Percentiles rank a stretch among this genome's conserved stretches.
These are phyloP conservation scores for Herminia tarsipennalis DNA, from an alignment of 2,888 invertebrate species.

Conservation along the genomic window DNA sequence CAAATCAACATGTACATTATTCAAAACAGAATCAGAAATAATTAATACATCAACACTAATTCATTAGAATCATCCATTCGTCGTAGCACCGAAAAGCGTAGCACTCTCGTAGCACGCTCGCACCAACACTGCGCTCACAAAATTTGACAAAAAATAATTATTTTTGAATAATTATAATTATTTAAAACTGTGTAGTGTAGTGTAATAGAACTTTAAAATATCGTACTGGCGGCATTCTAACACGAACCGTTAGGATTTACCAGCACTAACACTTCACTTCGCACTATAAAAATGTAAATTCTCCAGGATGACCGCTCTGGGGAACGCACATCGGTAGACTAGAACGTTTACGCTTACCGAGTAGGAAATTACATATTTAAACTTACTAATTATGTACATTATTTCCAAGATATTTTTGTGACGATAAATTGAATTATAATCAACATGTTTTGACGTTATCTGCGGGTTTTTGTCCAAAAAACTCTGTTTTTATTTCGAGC, in stretches of 20 bases:
- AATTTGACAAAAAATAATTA: conserved; percentile 17
- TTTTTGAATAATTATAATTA: conserved; percentile 23
- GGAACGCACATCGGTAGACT: conserved; percentile 67
- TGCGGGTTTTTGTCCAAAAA: conserved; percentile 16
- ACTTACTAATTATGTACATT: conserved; percentile 69
- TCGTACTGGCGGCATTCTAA: conserved; percentile 75
- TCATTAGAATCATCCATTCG: conserved; percentile 15
- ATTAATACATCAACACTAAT: conserved; percentile 1
- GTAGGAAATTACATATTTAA: conserved; percentile 66
- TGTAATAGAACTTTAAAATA: conserved; percentile 49
- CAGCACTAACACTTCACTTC: conserved; percentile 71
- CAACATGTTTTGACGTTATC: conserved; percentile 38
- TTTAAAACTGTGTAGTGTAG: conserved; percentile 38
- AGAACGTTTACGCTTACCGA: conserved; percentile 43
- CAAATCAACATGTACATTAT: not conserved
- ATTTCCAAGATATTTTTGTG: conserved; percentile 60
- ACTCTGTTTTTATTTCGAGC: not conserved
- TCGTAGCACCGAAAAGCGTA: conserved; percentile 56
- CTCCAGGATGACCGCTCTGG: conserved; percentile 67
- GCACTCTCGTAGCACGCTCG: conserved; percentile 59
- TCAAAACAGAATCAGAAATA: not conserved
- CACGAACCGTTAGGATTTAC: conserved; percentile 75
- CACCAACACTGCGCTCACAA: conserved; percentile 44
- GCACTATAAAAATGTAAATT: conserved; percentile 54
- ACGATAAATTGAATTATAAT: conserved; percentile 50